A percentile compares a stretch with the other conserved stretches of the same genome.
phyloP scores from a whole-genome alignment of 2,797 vertebrate species.

The Austrolebias charrua region DNA sequence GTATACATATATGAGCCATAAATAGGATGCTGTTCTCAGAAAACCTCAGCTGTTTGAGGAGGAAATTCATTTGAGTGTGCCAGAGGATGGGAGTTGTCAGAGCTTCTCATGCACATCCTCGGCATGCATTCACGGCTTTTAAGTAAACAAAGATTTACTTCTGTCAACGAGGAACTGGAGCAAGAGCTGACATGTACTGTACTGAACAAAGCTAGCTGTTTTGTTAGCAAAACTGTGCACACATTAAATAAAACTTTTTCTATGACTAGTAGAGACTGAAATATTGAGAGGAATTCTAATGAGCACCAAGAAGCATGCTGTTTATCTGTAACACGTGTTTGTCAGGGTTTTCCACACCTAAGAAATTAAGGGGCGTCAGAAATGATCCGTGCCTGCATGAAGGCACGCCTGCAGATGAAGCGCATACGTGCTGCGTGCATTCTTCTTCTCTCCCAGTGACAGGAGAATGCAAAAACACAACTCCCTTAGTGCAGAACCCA shows the following conservation, averaged over 20 bases:
- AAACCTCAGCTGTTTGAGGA: too few species aligned
- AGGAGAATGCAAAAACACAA: slow-evolving; percentile 72
- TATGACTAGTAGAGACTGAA: background rate
- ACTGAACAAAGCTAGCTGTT: slow-evolving; percentile 30
- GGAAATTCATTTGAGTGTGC: slow-evolving; percentile 28
- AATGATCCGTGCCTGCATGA: background rate
- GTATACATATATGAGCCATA: slow-evolving; percentile 24
- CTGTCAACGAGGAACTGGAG: slow-evolving; percentile 17
- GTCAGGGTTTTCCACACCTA: slow-evolving; percentile 1
- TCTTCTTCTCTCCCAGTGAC: slow-evolving; percentile 56
- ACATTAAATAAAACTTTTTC: slow-evolving; percentile 33
- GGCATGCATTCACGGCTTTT: slow-evolving; percentile 38
- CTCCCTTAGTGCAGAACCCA: slow-evolving; percentile 67
- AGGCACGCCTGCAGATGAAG: background rate
- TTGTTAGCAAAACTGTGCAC: slow-evolving; percentile 18
- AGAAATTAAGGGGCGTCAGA: background rate
- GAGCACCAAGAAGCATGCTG: too few species aligned
- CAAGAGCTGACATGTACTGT: slow-evolving; percentile 66
- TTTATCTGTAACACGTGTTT: too few species aligned
- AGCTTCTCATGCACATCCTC: slow-evolving; percentile 22
- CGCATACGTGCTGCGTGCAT: slow-evolving; percentile 31
- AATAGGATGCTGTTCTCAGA: slow-evolving; percentile 20
- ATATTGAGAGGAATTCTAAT: background rate
- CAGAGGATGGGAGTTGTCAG: slow-evolving; percentile 19
- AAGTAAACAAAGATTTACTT: slow-evolving; percentile 62